Conservation (phyloP, 2,113 vertebrate species). For the Zosterops borbonicus region DNA sequence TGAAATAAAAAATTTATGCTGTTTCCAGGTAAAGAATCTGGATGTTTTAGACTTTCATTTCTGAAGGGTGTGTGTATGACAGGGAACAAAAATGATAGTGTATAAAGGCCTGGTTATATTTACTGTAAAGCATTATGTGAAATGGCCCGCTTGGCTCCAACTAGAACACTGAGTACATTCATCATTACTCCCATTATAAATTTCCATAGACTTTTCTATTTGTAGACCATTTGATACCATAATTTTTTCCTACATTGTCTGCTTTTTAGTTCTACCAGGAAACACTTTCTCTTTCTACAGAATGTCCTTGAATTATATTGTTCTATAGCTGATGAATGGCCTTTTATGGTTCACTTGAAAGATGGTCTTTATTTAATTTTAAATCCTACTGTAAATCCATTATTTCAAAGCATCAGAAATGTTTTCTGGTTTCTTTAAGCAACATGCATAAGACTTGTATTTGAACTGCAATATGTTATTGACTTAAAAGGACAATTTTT, state of each 20-base stretch:
- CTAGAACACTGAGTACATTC: slow-evolving; percentile 36
- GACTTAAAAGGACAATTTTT: not conserved
- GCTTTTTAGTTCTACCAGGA: not conserved
- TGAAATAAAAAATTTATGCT: not conserved
- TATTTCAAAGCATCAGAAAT: not conserved
- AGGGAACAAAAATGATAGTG: not conserved
- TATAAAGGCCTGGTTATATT: slow-evolving; percentile 17
- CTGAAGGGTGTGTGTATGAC: not conserved
- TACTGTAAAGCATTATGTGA: slow-evolving; percentile 33
- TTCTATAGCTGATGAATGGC: not conserved
- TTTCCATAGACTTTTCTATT: slow-evolving; percentile 34
- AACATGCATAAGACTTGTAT: not conserved
- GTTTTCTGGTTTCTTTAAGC: not conserved
- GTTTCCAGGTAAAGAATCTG: not conserved
- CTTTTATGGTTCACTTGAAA: not conserved
- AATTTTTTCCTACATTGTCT: not conserved
- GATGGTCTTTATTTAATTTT: not conserved
- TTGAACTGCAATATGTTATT: not conserved
- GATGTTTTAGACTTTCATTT: not conserved
- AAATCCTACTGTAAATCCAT: not conserved
- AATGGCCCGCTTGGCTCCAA: slow-evolving; percentile 23
- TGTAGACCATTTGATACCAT: not conserved
- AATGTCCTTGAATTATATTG: not conserved
- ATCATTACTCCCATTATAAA: slow-evolving; percentile 20
- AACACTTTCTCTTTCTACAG: not conserved